These are phyloP conservation scores for Acanthosepion pharaonis DNA, from an alignment of 2,888 invertebrate species.

Conservation along the genomic window DNA sequence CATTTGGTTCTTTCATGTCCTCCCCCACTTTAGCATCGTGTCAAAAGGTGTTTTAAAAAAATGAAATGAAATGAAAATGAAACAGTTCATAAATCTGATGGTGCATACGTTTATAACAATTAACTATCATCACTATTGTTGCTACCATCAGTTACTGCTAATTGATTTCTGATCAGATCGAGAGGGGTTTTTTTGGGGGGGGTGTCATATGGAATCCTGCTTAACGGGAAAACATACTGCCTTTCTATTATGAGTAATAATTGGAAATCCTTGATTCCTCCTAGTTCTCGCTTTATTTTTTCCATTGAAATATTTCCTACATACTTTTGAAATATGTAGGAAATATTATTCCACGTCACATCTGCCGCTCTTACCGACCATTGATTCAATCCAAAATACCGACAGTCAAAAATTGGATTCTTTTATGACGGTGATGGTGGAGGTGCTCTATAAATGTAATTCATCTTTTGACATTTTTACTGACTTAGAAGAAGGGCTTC, in stretches of 20 bases:
- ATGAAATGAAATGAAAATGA: too few relatives aligned
- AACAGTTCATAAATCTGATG: too few relatives aligned
- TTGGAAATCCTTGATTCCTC: neutral
- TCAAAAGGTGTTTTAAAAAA: too few relatives aligned
- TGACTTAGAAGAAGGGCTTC: too few relatives aligned
- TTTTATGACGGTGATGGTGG: neutral
- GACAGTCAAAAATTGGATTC: neutral
- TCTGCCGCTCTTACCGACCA: neutral
- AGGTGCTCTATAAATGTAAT: neutral
- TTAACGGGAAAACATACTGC: neutral
- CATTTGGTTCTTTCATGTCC: too few relatives aligned
- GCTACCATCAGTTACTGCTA: neutral
- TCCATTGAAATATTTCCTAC: neutral
- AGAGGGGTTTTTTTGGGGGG: too few relatives aligned
- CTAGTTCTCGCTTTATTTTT: neutral
- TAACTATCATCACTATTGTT: neutral
- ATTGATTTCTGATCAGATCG: neutral
- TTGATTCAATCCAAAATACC: neutral
- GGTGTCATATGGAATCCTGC: slow-evolving; percentile 33
- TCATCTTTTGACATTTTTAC: slow-evolving; percentile 18
- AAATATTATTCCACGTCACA: neutral
- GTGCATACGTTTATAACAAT: too few relatives aligned
- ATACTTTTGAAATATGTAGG: neutral
- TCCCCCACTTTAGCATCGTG: too few relatives aligned
- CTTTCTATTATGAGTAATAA: neutral